Percentiles rank a stretch among this genome's conserved stretches.
Conservation (phyloP, 2,113 vertebrate genomes). For the Mormyrus iriodes region DNA sequence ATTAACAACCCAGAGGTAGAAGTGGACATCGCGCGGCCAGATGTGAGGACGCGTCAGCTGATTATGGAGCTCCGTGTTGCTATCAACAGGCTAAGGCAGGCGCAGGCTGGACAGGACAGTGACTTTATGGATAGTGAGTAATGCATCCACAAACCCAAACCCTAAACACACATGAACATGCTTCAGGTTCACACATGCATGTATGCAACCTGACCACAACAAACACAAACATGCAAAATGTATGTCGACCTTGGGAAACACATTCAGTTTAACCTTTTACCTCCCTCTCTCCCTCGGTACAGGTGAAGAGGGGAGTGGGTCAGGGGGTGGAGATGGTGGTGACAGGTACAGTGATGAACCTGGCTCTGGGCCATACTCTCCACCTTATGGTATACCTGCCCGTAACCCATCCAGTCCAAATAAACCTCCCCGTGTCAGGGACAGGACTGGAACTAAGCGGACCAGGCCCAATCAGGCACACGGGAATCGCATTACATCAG, state of each 20-base stretch:
- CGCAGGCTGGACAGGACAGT: constrained; percentile 68
- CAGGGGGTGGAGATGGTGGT: constrained; percentile 63
- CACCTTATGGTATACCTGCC: constrained; percentile 47
- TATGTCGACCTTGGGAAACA: background rate
- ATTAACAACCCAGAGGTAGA: constrained; percentile 77
- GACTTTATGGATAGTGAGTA: constrained; percentile 70
- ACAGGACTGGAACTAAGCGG: constrained; percentile 53
- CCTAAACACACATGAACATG: background rate
- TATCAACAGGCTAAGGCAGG: constrained; percentile 69
- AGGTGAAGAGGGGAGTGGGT: constrained; percentile 73
- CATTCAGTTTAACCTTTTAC: background rate
- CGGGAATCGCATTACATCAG: constrained; percentile 38
- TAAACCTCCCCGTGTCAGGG: constrained; percentile 53
- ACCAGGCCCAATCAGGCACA: constrained; percentile 46
- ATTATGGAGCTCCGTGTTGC: constrained; percentile 75
- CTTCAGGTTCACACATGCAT: background rate
- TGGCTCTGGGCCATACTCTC: constrained; percentile 52
- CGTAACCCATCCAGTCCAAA: constrained; percentile 42
- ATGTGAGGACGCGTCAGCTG: constrained; percentile 67
- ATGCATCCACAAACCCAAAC: background rate
- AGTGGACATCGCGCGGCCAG: constrained; percentile 61
- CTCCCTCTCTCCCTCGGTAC: background rate
- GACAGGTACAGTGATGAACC: constrained; percentile 75
- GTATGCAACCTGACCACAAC: background rate
- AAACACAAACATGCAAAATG: background rate